These are phyloP conservation scores for Lagenorhynchus albirostris DNA, from an alignment of 2,113 vertebrate genomes.

Conservation along the genomic window DNA sequence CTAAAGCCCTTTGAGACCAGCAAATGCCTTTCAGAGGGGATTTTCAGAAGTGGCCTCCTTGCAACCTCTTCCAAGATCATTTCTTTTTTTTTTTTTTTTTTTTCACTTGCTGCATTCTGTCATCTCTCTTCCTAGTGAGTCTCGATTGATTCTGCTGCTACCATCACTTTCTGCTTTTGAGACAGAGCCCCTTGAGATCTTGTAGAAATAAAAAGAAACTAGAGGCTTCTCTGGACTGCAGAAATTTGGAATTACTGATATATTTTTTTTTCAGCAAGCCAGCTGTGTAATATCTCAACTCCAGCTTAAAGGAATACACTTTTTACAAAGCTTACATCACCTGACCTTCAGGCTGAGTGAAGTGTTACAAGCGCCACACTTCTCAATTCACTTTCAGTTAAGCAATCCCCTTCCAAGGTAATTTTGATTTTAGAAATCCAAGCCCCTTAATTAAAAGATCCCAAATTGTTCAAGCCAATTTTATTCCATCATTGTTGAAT, in stretches of 20 bases:
- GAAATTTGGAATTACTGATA: background rate
- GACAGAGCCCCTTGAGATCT: background rate
- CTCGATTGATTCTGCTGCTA: background rate
- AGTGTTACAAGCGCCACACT: background rate
- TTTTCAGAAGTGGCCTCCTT: background rate
- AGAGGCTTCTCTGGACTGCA: background rate
- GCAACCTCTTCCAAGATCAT: background rate
- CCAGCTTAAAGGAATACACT: background rate
- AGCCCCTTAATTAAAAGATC: background rate
- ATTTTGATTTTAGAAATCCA: background rate
- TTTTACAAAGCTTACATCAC: background rate
- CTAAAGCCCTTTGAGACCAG: background rate
- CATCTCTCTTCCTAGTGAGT: background rate
- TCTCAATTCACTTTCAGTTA: background rate
- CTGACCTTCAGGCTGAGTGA: background rate
- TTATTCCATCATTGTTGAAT: background rate
- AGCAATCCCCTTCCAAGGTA: background rate
- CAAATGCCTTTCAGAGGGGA: background rate
- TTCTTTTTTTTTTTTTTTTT: background rate
- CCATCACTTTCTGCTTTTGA: slow-evolving; percentile 2
- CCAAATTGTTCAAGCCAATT: background rate
- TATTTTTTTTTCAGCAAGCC: background rate
- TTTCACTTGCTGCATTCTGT: background rate
- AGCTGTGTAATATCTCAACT: background rate
- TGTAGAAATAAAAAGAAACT: slow-evolving; percentile 9